Base-by-base conservation (phyloP, 2,888 invertebrate species). In the Chrysolina americana region DNA sequence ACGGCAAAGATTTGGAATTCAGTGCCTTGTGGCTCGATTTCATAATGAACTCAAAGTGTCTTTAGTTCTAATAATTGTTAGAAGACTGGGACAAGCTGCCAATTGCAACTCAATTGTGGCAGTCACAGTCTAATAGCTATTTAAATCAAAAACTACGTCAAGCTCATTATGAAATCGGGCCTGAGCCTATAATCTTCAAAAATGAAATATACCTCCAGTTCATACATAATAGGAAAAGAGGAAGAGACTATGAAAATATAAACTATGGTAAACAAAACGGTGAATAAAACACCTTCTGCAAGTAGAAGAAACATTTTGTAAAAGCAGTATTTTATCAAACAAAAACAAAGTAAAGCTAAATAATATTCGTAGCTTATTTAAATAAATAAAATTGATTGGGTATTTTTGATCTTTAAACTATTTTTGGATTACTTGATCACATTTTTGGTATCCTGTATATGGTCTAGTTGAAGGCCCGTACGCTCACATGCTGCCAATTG, bases 401-500 rank as follows among this genome's bases (percentile, higher is more conserved):
- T 28, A 28, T 23, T 59, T 9, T 28, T 15, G 11, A 17, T n/a
- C 59, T 36, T 9, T 15, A n/a, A n/a, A 59, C 6, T 59, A 23
- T 13, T 15, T 65, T 44, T 47, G 48, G 23, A 65, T 65, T 47
- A 72, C 48, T 68, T 71, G 41, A 65, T 62, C 62, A 66, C 28
- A 70, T 65, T 13, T 70, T 71, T 71, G 65, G 64, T 65, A 63
- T 62, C 21, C 28, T 59, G 17, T 53, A 41, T 78, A 47, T 4
- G 6, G 5, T 59, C 73, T 81, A 85, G 72, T 82, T 84, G 70
- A 86, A 85, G 56, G 83, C 85, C 64, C 81, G 77, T 28, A 84
- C 80, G 69, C 84, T 83, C 19, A 85, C 78, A 69, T 86, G 83
- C 76, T 86, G 86, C 83, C 83, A 91, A 79, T 90, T 90, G 28